Conservation (phyloP, 2,113 vertebrate genomes). For the Serinus canaria region DNA sequence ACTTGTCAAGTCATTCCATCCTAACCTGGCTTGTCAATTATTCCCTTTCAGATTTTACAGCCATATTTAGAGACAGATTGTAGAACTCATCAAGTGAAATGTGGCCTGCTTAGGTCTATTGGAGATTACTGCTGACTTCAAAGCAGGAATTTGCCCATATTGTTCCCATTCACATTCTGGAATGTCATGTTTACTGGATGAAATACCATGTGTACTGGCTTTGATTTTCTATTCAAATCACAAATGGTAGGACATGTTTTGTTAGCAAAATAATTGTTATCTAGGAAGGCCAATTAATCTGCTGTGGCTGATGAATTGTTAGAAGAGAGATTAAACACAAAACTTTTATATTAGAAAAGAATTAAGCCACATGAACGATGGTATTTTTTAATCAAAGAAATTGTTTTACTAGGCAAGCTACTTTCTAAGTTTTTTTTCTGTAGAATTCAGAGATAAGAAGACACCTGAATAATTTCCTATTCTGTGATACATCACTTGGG, state of each 20-base stretch:
- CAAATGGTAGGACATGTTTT: neutral
- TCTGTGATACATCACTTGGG: neutral
- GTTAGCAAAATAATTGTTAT: neutral
- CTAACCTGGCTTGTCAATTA: neutral
- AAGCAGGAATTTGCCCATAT: constrained; percentile 1
- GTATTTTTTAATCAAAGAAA: neutral
- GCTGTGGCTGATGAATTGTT: neutral
- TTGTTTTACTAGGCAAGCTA: neutral
- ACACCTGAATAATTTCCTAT: neutral
- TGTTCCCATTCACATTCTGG: neutral
- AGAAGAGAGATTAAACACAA: neutral
- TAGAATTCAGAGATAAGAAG: neutral
- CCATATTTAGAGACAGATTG: neutral
- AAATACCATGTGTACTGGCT: neutral
- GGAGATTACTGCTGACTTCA: constrained; percentile 15
- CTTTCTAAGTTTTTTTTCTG: neutral
- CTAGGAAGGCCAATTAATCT: neutral
- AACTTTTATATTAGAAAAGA: neutral
- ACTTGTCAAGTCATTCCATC: neutral
- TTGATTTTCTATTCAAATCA: neutral
- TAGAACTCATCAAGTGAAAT: neutral
- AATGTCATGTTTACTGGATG: neutral
- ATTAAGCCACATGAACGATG: rapidly evolving
- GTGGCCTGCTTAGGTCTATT: neutral
- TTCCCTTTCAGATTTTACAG: neutral